Conservation (phyloP, 2,113 vertebrate species). For the Cryptotis parvus region DNA sequence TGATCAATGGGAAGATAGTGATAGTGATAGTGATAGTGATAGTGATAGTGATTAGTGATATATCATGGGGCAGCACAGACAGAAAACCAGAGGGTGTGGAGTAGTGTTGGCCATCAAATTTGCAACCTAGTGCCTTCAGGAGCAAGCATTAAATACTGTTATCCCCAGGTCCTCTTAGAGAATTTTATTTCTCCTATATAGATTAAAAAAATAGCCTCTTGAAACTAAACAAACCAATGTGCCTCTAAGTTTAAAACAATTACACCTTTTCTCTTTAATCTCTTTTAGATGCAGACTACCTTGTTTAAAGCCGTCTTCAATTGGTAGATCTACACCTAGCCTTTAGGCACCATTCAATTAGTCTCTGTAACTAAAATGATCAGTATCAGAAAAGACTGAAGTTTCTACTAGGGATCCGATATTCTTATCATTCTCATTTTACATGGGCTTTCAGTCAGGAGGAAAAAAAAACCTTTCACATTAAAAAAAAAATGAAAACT, state of each 20-base stretch:
- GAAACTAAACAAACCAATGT: slow-evolving; percentile 34
- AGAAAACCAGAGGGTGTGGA: too few relatives aligned
- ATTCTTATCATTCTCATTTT: slow-evolving; percentile 11
- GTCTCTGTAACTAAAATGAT: neutral
- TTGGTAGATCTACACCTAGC: neutral
- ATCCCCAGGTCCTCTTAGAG: too few relatives aligned
- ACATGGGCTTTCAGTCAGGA: neutral
- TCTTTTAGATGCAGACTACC: neutral
- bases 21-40: too few relatives aligned
- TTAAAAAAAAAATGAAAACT: neutral
- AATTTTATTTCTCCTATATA: neutral
- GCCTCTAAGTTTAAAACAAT: neutral
- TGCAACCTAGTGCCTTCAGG: too few relatives aligned
- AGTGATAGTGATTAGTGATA: too few relatives aligned
- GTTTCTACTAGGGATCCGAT: neutral
- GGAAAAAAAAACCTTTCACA: slow-evolving; percentile 29
- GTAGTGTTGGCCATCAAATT: too few relatives aligned
- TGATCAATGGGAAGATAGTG: too few relatives aligned
- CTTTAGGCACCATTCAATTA: neutral
- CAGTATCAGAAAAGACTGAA: neutral
- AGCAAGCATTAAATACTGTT: too few relatives aligned
- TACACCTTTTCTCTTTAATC: slow-evolving; percentile 17
- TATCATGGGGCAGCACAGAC: too few relatives aligned
- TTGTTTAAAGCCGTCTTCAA: slow-evolving; percentile 33
- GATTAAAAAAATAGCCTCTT: slow-evolving; percentile 4